These are phyloP conservation scores for Catharus fuscescens DNA, from an alignment of 2,113 vertebrate genomes.

Conservation along the genomic window DNA sequence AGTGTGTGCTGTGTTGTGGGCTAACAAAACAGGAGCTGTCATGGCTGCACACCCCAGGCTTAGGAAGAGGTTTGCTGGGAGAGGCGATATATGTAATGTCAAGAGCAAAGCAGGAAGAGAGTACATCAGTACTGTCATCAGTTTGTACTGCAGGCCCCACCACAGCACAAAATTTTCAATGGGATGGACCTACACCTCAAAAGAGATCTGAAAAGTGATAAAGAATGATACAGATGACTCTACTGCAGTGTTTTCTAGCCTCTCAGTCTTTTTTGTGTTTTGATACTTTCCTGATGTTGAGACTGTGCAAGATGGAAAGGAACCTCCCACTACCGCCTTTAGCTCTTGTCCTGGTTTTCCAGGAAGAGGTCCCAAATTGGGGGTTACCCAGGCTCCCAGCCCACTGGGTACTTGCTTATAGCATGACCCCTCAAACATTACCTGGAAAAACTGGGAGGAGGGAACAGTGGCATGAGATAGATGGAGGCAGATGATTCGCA, in stretches of 20 bases:
- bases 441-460: neutral
- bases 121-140: neutral
- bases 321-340: neutral
- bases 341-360: neutral
- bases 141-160: neutral
- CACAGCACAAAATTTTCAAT: neutral
- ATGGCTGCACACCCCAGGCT: neutral
- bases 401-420: neutral
- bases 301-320: neutral
- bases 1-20: fast-evolving
- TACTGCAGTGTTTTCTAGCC: neutral
- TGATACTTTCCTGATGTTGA: neutral
- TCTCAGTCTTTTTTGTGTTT: neutral
- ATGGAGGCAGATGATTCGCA: neutral
- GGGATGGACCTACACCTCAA: neutral
- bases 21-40: neutral
- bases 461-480: neutral
- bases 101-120: neutral
- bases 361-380: neutral
- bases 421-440: neutral
- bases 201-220: neutral
- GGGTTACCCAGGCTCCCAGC: neutral
- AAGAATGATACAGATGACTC: neutral
- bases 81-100: fast-evolving
- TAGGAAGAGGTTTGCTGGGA: neutral